These are phyloP conservation scores for Dinoponera quadriceps DNA, from an alignment of 1,140 invertebrate species.

Conservation along the genomic window DNA sequence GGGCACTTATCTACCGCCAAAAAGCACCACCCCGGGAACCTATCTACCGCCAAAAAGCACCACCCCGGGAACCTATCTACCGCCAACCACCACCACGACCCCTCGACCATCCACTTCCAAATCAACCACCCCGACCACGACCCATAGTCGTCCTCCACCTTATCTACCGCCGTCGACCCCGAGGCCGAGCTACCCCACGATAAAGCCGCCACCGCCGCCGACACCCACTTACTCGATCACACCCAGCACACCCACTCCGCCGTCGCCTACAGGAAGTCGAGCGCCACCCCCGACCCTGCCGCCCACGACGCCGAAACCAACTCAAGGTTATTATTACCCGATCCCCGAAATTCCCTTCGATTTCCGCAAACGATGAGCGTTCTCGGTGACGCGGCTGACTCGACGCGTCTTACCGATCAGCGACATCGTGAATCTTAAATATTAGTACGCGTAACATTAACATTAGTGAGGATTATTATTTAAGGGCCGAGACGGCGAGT, in stretches of 20 bases:
- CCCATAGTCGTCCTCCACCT: conserved; percentile 72
- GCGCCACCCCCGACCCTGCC: conserved; percentile 78
- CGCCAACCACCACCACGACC: conserved; percentile 11
- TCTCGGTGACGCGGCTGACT: not conserved
- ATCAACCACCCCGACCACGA: conserved; percentile 17
- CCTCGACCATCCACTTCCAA: conserved; percentile 39
- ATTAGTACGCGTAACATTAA: conserved; percentile 39
- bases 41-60: too few relatives aligned
- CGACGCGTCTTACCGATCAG: not conserved
- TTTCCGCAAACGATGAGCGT: conserved; percentile 75
- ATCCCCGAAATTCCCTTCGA: conserved; percentile 82
- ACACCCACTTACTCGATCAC: conserved; percentile 77
- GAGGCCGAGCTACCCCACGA: conserved; percentile 72
- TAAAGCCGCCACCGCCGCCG: conserved; percentile 79
- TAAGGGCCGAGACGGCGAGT: conserved; percentile 1
- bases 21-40: too few relatives aligned
- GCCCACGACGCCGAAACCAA: conserved; percentile 76
- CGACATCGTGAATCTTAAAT: conserved; percentile 24
- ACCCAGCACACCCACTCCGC: conserved; percentile 72
- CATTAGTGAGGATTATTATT: conserved; percentile 42
- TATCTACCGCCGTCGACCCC: conserved; percentile 78
- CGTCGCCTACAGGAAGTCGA: conserved; percentile 74
- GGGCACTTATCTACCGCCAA: too few relatives aligned
- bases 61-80: conserved; percentile 9
- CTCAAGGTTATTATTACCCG: conserved; percentile 80